Evolutionary conservation across 2,888 invertebrate genomes (phyloP), one percentile per base, ranked within the genome.

Genomic region (Scelioninae gen. 1): DNA sequence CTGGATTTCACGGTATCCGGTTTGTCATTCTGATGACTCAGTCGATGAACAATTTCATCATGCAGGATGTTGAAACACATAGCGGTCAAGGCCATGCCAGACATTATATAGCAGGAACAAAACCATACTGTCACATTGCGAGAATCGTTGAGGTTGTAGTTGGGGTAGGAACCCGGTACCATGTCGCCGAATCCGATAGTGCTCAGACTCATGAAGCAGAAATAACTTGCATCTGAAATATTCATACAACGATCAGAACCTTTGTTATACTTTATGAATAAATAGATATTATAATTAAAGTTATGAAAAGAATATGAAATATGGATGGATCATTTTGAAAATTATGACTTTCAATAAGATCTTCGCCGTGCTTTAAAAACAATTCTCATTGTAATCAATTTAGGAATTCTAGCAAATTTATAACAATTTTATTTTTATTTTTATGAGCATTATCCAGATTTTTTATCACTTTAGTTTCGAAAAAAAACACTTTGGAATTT

Each of bases 171-270:
- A 34, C 96, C 96, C 63, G 97, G 97, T 85, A 97, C 94, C 93
- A 97, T 95, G 90, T 97, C 97, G 81, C 97, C 97, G 87, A 97
- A 97, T 38, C 98, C 98, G 89, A 97, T 97, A 13, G 98, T 98
- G 89, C 97, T 97, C 90, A 98, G 94, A 86, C 97, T 97, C 96
- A 98, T 98, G 93, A 98, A 98, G 93, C 98, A 98, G 93, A 98
- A 98, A 93, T 97, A 98, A 89, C 91, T 91, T 31, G 92, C 92
- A 81, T 92, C 94, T 94, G 86, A 9, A 85, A 83, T 13, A 62
- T 69, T 43, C 31, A 40, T 34, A 56, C 38, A 40, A 58, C 40
- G 23, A 9, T 38, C n/a, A 43, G n/a, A 8, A 34, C 10, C 15
- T 56, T 53, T 9, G 1, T 23, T 23, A 23, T 23, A 23, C 2